Evolutionary conservation across 2,113 vertebrate genomes (phyloP).

Genomic region (Bothrops jararaca): DNA sequence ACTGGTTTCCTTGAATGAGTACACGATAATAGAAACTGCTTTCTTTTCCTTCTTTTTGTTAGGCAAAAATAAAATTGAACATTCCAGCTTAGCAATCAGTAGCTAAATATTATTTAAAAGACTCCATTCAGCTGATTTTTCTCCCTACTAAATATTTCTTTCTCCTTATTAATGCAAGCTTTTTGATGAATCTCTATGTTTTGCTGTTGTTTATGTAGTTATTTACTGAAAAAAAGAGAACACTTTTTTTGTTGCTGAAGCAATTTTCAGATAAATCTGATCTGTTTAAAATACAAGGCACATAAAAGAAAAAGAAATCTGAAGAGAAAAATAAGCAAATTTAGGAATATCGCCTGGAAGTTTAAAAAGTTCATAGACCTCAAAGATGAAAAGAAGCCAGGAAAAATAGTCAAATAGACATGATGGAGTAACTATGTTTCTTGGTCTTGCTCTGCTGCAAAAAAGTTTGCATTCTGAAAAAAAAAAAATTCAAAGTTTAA

Average conservation of each 20-base stretch:
- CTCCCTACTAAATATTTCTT: constrained; percentile 25
- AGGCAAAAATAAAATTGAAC: neutral
- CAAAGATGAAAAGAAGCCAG: neutral
- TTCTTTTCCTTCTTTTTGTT: constrained; percentile 26
- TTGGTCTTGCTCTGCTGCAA: neutral
- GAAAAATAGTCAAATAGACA: neutral
- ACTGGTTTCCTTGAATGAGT: constrained; percentile 41
- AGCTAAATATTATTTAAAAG: constrained; percentile 37
- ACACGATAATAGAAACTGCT: constrained; percentile 38
- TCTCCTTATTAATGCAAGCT: constrained; percentile 33
- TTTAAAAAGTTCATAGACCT: neutral
- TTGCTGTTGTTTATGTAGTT: constrained; percentile 41
- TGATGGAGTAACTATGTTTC: neutral
- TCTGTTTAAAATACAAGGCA: neutral
- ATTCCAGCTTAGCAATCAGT: constrained; percentile 3
- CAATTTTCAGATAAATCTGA: neutral
- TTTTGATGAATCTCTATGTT: constrained; percentile 39
- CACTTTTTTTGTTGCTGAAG: neutral
- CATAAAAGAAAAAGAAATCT: neutral
- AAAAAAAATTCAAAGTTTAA: constrained; percentile 42
- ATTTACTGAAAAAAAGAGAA: neutral
- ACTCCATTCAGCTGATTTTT: constrained; percentile 26
- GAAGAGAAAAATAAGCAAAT: neutral
- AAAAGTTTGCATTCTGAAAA: constrained; percentile 40
- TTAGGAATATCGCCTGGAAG: neutral